Conservation (phyloP, 2,113 vertebrate genomes). For the Scatophagus argus region DNA sequence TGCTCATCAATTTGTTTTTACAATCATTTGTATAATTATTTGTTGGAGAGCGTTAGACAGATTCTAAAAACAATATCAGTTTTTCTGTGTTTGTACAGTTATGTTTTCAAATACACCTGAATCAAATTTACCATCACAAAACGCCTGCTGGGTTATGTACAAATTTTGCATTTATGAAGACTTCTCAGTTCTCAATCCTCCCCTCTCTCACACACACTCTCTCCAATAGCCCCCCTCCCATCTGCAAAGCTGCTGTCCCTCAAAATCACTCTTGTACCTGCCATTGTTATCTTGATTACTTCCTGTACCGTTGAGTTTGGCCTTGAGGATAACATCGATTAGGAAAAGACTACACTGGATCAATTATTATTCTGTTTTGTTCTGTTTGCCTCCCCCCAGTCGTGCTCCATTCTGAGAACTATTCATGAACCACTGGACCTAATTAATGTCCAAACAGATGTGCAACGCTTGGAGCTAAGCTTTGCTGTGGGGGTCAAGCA, state of each 20-base stretch:
- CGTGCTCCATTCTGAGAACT: slow-evolving; percentile 44
- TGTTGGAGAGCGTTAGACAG: not conserved
- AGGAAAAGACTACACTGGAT: slow-evolving; percentile 66
- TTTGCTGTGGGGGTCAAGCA: slow-evolving; percentile 73
- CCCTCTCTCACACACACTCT: no score
- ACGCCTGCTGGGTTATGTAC: not conserved
- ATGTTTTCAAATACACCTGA: not conserved
- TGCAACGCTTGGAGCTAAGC: slow-evolving; percentile 69
- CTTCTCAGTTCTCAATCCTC: slow-evolving; percentile 5
- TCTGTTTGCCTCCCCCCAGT: no score
- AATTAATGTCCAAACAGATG: slow-evolving; percentile 83
- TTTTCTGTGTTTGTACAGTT: not conserved
- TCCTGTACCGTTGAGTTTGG: slow-evolving; percentile 73
- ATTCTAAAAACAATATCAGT: not conserved
- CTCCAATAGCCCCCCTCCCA: not conserved
- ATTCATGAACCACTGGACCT: slow-evolving; percentile 72
- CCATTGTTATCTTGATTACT: slow-evolving; percentile 73
- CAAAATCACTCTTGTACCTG: slow-evolving; percentile 64
- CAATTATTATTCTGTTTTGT: slow-evolving; percentile 62
- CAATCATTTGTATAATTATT: no score
- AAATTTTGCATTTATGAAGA: not conserved
- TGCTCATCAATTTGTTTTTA: no score
- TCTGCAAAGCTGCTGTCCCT: slow-evolving; percentile 45
- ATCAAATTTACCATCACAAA: not conserved
- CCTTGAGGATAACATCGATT: slow-evolving; percentile 80